Evolutionary conservation across 2,113 vertebrate genomes (phyloP).

Genomic region (Pardalotus punctatus): DNA sequence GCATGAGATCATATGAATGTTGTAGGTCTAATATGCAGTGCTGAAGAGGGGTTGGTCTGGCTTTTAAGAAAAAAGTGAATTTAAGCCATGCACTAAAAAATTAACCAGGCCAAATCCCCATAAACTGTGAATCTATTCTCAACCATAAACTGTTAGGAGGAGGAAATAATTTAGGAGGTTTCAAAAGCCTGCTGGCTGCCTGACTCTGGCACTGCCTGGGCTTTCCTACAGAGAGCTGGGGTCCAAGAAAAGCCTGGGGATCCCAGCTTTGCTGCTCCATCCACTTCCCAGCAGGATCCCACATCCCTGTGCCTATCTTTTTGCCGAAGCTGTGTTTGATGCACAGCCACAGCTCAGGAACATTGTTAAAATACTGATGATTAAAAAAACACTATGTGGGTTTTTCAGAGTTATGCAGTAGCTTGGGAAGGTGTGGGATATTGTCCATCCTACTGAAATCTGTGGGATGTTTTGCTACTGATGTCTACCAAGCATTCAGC

Average conservation of each 20-base stretch:
- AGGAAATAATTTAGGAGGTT: not conserved
- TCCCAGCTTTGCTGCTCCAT: not conserved
- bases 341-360: not conserved
- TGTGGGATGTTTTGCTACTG: not conserved
- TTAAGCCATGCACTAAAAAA: not conserved
- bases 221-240: not conserved
- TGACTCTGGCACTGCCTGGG: not conserved
- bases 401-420: not conserved
- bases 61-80: not conserved
- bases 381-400: not conserved
- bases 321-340: not conserved
- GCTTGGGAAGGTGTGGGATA: not conserved
- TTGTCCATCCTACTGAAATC: not conserved
- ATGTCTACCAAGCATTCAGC: not conserved
- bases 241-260: fast-evolving
- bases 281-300: not conserved
- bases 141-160: not conserved
- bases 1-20: fast-evolving
- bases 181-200: not conserved
- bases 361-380: not conserved
- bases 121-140: not conserved
- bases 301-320: not conserved
- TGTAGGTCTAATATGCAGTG: not conserved
- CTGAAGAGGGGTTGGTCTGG: not conserved
- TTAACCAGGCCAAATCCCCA: not conserved